These are phyloP conservation scores for Drosophila ogumai DNA, from an alignment of 1,140 invertebrate species.

Conservation along the genomic window DNA sequence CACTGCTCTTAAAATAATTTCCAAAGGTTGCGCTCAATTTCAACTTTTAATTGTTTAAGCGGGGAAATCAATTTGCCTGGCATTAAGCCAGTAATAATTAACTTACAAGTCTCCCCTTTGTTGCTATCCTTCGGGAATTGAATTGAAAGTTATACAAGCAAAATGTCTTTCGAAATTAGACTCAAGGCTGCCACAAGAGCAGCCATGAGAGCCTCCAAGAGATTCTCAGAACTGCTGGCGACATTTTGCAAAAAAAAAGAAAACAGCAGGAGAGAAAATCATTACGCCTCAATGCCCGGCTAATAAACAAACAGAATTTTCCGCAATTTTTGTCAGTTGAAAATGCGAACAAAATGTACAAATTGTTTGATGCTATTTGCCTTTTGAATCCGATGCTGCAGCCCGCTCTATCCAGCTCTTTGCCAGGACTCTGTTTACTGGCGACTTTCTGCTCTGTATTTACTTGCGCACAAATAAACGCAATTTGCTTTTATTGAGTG, in stretches of 20 bases:
- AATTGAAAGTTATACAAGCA: slow-evolving; percentile 33
- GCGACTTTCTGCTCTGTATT: slow-evolving; percentile 58
- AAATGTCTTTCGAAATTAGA: slow-evolving; percentile 5
- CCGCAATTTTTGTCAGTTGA: slow-evolving; percentile 37
- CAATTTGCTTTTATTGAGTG: slow-evolving; percentile 75
- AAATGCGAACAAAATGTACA: slow-evolving; percentile 52
- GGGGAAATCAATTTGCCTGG: slow-evolving; percentile 25
- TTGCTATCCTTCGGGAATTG: slow-evolving; percentile 7
- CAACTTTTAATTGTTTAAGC: slow-evolving; percentile 17
- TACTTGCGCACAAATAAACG: slow-evolving; percentile 64
- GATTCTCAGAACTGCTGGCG: slow-evolving; percentile 4
- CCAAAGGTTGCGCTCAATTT: not conserved
- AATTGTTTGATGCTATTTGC: slow-evolving; percentile 71
- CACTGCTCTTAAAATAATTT: not conserved
- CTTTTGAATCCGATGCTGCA: slow-evolving; percentile 45
- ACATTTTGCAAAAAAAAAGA: not conserved
- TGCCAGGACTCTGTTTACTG: slow-evolving; percentile 46
- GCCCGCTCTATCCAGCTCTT: not conserved
- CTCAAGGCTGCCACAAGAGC: not conserved
- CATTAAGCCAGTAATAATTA: slow-evolving; percentile 6
- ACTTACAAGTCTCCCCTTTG: slow-evolving; percentile 11
- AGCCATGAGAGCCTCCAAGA: not conserved
- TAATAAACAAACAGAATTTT: slow-evolving; percentile 61
- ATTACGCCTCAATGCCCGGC: slow-evolving; percentile 44
- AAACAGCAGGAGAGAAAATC: slow-evolving; percentile 1